These are phyloP conservation scores for Acrocera orbiculus DNA, from an alignment of 2,888 invertebrate species.

Conservation along the genomic window DNA sequence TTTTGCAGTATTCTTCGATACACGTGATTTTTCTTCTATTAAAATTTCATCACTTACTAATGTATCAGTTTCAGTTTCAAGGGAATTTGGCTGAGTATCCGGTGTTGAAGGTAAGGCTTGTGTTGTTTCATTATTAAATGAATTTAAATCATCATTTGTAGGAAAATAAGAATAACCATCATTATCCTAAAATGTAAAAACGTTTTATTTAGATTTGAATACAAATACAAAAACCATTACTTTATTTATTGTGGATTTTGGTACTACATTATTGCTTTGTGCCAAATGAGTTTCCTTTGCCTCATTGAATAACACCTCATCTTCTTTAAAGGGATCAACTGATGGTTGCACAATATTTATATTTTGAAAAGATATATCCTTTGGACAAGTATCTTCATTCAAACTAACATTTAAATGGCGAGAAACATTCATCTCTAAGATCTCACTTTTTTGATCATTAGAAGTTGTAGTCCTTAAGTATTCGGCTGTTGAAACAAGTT, in stretches of 20 bases:
- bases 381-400: constrained; percentile 64
- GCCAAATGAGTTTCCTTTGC: constrained; percentile 8
- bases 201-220: too few relatives aligned
- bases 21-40: constrained; percentile 1
- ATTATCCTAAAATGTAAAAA: too few relatives aligned
- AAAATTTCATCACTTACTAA: constrained; percentile 16
- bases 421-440: constrained; percentile 25
- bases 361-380: constrained; percentile 65
- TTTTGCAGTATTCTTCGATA: background rate
- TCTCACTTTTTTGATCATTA: constrained; percentile 11
- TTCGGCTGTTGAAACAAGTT: constrained; percentile 45
- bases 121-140: too few relatives aligned
- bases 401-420: constrained; percentile 48
- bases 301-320: constrained; percentile 21
- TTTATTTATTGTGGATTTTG: constrained; percentile 26
- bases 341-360: constrained; percentile 59
- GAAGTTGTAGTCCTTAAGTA: constrained; percentile 34
- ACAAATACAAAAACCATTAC: too few relatives aligned
- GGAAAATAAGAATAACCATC: too few relatives aligned
- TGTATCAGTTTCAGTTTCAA: constrained; percentile 23
- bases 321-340: constrained; percentile 48
- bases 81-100: constrained; percentile 19
- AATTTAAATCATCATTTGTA: too few relatives aligned
- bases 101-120: too few relatives aligned
- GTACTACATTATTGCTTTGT: constrained; percentile 17